phyloP scores from a whole-genome alignment of 2,113 vertebrate species.

The Embiotoca jacksoni region DNA sequence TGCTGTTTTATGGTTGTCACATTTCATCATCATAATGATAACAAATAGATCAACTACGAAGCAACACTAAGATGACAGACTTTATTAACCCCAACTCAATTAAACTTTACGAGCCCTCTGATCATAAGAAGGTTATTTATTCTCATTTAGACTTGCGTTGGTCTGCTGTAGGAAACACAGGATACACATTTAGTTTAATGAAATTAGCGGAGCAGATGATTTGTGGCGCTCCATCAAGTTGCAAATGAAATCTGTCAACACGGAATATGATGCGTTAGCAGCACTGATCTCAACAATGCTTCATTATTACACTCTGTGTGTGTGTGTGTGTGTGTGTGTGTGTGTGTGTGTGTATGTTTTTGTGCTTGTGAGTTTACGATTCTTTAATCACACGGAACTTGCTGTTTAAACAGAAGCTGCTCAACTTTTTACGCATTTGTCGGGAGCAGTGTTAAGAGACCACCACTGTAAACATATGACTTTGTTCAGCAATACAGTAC shows the following conservation, averaged over 20 bases:
- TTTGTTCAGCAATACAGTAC: neutral
- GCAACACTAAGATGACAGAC: constrained; percentile 67
- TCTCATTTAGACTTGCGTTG: constrained; percentile 59
- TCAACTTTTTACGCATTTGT: neutral
- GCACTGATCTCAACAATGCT: constrained; percentile 24
- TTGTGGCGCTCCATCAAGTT: constrained; percentile 61
- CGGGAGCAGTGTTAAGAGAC: neutral
- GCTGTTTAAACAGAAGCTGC: neutral
- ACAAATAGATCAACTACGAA: constrained; percentile 78
- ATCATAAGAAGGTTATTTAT: constrained; percentile 71
- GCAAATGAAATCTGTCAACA: constrained; percentile 59
- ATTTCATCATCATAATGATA: constrained; percentile 74
- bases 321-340: neutral
- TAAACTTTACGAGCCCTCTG: constrained; percentile 77
- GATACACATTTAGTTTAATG: constrained; percentile 78
- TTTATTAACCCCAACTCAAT: constrained; percentile 83
- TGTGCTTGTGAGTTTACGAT: neutral
- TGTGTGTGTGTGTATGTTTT: neutral
- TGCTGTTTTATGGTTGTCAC: constrained; percentile 63
- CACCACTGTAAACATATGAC: neutral
- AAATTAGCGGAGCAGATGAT: constrained; percentile 73
- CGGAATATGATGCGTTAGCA: constrained; percentile 60
- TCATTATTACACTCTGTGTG: constrained; percentile 19
- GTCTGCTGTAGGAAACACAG: constrained; percentile 58
- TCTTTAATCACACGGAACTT: neutral